A percentile compares a stretch with the other conserved stretches of the same genome.
phyloP scores from a whole-genome alignment of 2,797 vertebrate species.

The Crenuchus spilurus region DNA sequence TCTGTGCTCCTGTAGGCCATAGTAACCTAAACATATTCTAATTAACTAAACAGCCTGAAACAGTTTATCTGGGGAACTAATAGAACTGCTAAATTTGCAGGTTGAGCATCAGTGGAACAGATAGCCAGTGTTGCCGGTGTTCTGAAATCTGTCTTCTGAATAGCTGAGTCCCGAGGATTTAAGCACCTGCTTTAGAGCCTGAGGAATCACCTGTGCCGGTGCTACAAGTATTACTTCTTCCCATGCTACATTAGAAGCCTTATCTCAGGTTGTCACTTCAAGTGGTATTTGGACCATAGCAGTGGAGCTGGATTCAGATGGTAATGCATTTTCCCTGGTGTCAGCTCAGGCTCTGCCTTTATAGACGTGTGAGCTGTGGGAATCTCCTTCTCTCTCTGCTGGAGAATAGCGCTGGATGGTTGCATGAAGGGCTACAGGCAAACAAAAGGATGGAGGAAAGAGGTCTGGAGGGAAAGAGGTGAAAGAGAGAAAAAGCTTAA shows the following conservation, averaged over 20 bases:
- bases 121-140: neutral
- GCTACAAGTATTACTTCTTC: slow-evolving; percentile 24
- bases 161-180: slow-evolving; percentile 9
- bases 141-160: slow-evolving; percentile 21
- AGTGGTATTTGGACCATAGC: slow-evolving; percentile 54
- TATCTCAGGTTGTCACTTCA: slow-evolving; percentile 27
- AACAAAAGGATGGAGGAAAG: neutral
- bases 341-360: slow-evolving; percentile 64
- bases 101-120: slow-evolving; percentile 8
- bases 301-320: slow-evolving; percentile 61
- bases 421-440: neutral
- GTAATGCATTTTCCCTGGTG: slow-evolving; percentile 65
- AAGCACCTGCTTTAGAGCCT: slow-evolving; percentile 18
- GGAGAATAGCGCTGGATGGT: slow-evolving; percentile 51
- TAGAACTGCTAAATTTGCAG: too few species aligned
- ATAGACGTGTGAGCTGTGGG: slow-evolving; percentile 67
- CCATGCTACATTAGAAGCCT: slow-evolving; percentile 11
- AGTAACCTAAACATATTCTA: too few species aligned
- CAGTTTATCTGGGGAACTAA: too few species aligned
- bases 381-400: slow-evolving; percentile 44
- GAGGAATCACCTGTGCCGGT: slow-evolving; percentile 24
- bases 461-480: neutral
- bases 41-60: too few species aligned
- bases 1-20: too few species aligned
- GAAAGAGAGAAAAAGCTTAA: too few species aligned